Conservation (phyloP, 2,113 vertebrate genomes). For the Hassar affinis region DNA sequence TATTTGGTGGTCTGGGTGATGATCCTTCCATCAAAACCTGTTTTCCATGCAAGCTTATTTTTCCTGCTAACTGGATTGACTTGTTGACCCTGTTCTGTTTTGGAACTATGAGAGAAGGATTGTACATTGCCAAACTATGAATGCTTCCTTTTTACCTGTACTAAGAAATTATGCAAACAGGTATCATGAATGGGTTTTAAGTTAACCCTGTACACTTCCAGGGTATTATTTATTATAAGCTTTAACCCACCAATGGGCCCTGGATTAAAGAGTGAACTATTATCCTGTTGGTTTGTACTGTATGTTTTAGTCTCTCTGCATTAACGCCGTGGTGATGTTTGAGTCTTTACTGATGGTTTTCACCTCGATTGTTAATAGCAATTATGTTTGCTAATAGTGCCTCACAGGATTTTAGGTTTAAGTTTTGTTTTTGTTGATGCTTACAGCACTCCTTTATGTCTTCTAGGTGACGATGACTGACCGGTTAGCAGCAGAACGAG, state of each 20-base stretch:
- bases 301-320: not conserved
- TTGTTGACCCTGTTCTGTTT: conserved; percentile 50
- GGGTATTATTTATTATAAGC: not conserved
- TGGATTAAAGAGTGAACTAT: not conserved
- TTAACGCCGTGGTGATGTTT: not conserved
- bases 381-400: not conserved
- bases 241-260: not conserved
- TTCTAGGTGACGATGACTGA: conserved; percentile 94
- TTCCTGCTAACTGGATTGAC: conserved; percentile 49
- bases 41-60: conserved; percentile 14
- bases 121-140: not conserved
- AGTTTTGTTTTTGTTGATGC: not conserved
- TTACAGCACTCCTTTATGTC: conserved; percentile 20
- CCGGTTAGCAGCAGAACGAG: conserved; percentile 85
- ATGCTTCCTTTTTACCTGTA: not conserved
- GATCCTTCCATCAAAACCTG: conserved; percentile 26
- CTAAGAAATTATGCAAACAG: not conserved
- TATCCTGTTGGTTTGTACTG: not conserved
- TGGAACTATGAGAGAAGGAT: not conserved
- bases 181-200: not conserved
- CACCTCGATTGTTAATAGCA: not conserved
- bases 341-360: not conserved
- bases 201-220: not conserved
- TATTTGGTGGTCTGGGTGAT: conserved; percentile 16
- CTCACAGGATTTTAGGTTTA: not conserved